phyloP scores from a whole-genome alignment of 2,797 vertebrate species.

The Galago senegalensis region DNA sequence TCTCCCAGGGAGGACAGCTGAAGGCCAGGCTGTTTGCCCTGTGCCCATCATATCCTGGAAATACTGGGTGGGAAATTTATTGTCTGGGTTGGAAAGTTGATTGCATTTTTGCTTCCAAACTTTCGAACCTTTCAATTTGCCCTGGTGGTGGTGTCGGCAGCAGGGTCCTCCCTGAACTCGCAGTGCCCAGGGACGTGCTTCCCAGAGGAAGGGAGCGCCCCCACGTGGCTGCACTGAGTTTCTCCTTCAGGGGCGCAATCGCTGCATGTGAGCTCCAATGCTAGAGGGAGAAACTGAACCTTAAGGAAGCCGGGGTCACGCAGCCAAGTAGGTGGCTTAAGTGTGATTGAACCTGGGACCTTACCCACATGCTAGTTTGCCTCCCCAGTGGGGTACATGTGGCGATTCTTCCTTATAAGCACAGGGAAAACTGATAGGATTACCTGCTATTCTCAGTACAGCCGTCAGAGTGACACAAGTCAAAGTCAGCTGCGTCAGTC shows the following conservation, averaged over 20 bases:
- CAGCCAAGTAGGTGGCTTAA: background rate
- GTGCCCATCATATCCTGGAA: background rate
- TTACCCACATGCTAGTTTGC: background rate
- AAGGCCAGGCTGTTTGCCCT: background rate
- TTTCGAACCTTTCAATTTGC: background rate
- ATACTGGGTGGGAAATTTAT: background rate
- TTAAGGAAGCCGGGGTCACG: background rate
- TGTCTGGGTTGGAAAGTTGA: background rate
- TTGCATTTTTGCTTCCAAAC: background rate
- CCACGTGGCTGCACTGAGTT: conserved; percentile 43
- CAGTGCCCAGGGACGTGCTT: background rate
- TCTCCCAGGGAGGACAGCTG: background rate
- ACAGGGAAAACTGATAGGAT: background rate
- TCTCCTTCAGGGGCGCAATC: background rate
- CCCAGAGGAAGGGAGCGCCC: conserved; percentile 65
- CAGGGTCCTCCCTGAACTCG: background rate
- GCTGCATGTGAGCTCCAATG: background rate
- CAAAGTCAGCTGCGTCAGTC: background rate
- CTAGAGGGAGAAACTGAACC: background rate
- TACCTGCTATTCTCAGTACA: background rate
- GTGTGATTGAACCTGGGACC: conserved; percentile 2
- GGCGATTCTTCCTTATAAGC: background rate
- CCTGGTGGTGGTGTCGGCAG: background rate
- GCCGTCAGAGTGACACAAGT: background rate
- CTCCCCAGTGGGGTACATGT: background rate